A percentile compares a stretch with the other conserved stretches of the same genome.
Evolutionary conservation across 2,888 invertebrate species (phyloP).

Genomic region (Melanophora roralis): DNA sequence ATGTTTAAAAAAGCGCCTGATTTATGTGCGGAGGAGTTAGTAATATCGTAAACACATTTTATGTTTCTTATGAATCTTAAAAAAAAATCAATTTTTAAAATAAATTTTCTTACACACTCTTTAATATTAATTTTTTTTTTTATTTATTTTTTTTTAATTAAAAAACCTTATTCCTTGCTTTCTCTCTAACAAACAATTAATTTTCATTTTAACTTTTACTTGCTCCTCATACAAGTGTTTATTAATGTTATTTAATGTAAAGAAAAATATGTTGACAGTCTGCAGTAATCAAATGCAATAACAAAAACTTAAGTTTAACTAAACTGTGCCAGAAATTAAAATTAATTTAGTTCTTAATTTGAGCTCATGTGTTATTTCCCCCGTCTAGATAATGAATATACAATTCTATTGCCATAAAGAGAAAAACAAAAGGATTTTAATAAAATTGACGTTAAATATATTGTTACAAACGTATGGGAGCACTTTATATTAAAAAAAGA

Average conservation of each 20-base stretch:
- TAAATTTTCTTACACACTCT: not conserved
- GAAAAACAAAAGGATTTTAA: not conserved
- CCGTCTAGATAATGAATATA: not conserved
- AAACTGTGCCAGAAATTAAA: constrained; percentile 36
- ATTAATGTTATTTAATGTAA: too few species aligned
- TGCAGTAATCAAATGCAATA: not conserved
- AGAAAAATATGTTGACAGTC: not conserved
- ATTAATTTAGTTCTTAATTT: constrained; percentile 29
- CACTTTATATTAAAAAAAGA: too few species aligned
- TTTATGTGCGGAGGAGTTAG: not conserved
- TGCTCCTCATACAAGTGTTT: not conserved
- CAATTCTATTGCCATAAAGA: not conserved
- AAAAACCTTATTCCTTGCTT: not conserved
- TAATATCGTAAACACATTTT: not conserved
- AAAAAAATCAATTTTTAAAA: not conserved
- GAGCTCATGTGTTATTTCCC: not conserved
- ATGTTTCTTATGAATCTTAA: too few species aligned
- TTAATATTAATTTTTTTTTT: not conserved
- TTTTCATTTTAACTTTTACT: constrained; percentile 17
- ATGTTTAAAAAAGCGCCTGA: not conserved
- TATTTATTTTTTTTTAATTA: not conserved
- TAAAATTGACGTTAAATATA: too few species aligned
- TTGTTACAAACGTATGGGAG: too few species aligned
- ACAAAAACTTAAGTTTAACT: not conserved
- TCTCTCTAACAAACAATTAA: constrained; percentile 20